Evolutionary conservation across 2,797 vertebrate species (phyloP).

Genomic region (Xyrichtys novacula): DNA sequence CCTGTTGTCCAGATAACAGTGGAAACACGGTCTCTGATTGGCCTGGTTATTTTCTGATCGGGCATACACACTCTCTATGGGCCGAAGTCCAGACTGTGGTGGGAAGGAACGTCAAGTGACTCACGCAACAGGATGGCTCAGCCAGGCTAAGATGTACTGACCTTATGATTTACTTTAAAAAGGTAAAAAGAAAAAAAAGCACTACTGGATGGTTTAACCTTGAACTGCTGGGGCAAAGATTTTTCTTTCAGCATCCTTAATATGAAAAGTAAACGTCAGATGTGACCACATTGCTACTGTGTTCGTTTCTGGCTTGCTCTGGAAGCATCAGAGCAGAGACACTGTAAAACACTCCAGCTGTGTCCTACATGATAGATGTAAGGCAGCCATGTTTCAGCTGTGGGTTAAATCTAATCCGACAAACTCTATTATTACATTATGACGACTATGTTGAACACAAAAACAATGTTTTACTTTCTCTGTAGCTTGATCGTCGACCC

Average conservation of each 20-base stretch:
- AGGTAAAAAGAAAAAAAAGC: too few species aligned
- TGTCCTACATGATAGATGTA: neutral
- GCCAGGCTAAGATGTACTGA: too few species aligned
- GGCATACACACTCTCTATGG: too few species aligned
- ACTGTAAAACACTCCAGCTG: slow-evolving; percentile 2
- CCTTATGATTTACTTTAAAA: too few species aligned
- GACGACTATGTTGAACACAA: slow-evolving; percentile 1
- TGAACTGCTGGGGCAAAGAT: too few species aligned
- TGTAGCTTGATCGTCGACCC: neutral
- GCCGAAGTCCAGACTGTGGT: too few species aligned
- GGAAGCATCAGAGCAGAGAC: neutral
- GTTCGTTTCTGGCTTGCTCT: slow-evolving; percentile 28
- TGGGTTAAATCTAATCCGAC: neutral
- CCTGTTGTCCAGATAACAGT: too few species aligned
- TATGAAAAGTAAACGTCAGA: slow-evolving; percentile 65
- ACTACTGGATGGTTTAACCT: too few species aligned
- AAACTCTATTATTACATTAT: neutral
- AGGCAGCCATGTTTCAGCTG: neutral
- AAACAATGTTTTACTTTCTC: neutral
- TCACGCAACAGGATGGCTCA: too few species aligned
- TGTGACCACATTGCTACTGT: slow-evolving; percentile 39
- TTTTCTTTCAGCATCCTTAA: slow-evolving; percentile 38
- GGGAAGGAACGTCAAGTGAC: too few species aligned
- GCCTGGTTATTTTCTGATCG: too few species aligned
- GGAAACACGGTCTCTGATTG: too few species aligned